Percentiles rank a stretch among this genome's conserved stretches.
Conservation (phyloP, 1,140 invertebrate species). For the Drosophila funebris region DNA sequence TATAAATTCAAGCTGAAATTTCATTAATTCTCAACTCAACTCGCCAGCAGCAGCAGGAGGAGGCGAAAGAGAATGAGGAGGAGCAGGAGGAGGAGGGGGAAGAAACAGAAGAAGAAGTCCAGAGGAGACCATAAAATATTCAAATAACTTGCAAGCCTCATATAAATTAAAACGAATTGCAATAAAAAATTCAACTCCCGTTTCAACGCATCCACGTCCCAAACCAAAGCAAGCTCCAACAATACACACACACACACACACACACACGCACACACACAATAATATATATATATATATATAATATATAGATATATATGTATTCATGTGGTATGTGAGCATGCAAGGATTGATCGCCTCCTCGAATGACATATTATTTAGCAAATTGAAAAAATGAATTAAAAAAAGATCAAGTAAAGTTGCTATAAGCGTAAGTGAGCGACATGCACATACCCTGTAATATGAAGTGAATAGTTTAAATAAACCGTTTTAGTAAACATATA, state of each 20-base stretch:
- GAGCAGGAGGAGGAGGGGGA: background rate
- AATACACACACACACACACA: background rate
- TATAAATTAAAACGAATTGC: slow-evolving; percentile 72
- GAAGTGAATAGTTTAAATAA: background rate
- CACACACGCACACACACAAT: slow-evolving; percentile 5
- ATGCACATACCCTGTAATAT: background rate
- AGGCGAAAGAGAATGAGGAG: background rate
- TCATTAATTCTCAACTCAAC: slow-evolving; percentile 36
- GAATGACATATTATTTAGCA: slow-evolving; percentile 80
- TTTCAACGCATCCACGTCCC: slow-evolving; percentile 38
- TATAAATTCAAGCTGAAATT: slow-evolving; percentile 50
- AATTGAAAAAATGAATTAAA: slow-evolving; percentile 59
- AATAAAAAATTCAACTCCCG: slow-evolving; percentile 77
- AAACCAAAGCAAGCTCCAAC: slow-evolving; percentile 2
- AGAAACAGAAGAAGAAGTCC: slow-evolving; percentile 5
- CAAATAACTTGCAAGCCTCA: slow-evolving; percentile 47
- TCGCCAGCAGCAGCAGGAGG: slow-evolving; percentile 10
- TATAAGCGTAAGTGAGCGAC: background rate
- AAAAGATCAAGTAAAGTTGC: background rate
- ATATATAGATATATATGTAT: background rate
- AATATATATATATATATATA: background rate
- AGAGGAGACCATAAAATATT: slow-evolving; percentile 48
- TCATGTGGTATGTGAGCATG: slow-evolving; percentile 7
- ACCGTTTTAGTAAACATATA: too few relatives aligned
- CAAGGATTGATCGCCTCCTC: slow-evolving; percentile 69